A percentile compares a stretch with the other conserved stretches of the same genome.
Evolutionary conservation across 2,797 vertebrate species (phyloP).

Genomic region (Parotocinclus haroldoi): DNA sequence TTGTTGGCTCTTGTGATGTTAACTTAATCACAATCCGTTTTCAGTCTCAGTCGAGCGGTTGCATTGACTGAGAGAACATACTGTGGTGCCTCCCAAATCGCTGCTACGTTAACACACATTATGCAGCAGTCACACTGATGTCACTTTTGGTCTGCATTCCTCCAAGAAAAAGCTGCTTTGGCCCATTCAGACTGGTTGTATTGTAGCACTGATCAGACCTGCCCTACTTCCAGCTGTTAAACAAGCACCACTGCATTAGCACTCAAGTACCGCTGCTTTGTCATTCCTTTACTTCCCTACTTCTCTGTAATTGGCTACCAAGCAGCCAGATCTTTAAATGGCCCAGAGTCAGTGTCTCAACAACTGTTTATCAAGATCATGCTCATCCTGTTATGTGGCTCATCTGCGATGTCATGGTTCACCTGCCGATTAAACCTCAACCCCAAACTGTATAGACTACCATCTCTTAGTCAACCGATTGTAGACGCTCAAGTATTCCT

Average conservation of each 20-base stretch:
- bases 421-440: too few relatives aligned
- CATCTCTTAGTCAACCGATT: too few relatives aligned
- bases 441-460: too few relatives aligned
- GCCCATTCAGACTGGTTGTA: conserved; percentile 12
- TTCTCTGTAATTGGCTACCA: neutral
- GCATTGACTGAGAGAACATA: conserved; percentile 1
- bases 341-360: neutral
- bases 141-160: neutral
- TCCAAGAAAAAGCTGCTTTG: neutral
- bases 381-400: too few relatives aligned
- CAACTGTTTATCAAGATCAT: too few relatives aligned
- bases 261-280: neutral
- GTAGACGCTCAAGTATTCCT: too few relatives aligned
- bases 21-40: conserved; percentile 9
- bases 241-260: conserved; percentile 16
- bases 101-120: neutral
- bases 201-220: conserved; percentile 21
- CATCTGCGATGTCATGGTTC: too few relatives aligned
- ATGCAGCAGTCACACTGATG: neutral
- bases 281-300: conserved; percentile 23
- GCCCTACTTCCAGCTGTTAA: conserved; percentile 22
- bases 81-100: too few relatives aligned
- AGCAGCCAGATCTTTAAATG: conserved; percentile 22
- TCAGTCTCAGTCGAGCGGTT: neutral
- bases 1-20: conserved; percentile 4